A percentile compares a stretch with the other conserved stretches of the same genome.
Evolutionary conservation across 2,797 vertebrate genomes (phyloP).

Genomic region (Etheostoma perlongum): DNA sequence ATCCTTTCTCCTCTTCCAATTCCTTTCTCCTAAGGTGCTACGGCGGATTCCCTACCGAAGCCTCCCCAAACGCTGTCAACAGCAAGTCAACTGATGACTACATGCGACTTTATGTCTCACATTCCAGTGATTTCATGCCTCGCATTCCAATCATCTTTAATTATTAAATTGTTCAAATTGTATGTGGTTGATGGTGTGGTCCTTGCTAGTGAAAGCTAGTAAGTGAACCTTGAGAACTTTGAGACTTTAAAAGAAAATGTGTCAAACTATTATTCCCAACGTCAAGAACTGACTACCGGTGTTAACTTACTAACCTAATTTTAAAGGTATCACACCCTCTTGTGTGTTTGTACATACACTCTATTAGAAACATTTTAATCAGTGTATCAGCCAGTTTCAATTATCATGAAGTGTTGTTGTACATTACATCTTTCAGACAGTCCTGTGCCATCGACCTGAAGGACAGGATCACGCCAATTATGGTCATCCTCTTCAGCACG

Average conservation of each 20-base stretch:
- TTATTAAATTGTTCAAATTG: too few species aligned
- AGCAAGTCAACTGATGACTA: too few species aligned
- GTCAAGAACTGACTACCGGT: not conserved
- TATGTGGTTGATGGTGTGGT: too few species aligned
- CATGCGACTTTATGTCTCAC: too few species aligned
- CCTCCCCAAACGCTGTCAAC: too few species aligned
- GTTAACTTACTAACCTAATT: not conserved
- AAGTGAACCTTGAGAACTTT: not conserved
- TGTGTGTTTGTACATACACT: not conserved
- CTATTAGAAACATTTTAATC: constrained; percentile 9
- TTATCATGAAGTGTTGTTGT: constrained; percentile 2
- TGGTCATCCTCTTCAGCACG: constrained; percentile 93
- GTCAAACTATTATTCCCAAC: not conserved
- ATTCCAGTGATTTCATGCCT: too few species aligned
- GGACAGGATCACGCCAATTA: constrained; percentile 78
- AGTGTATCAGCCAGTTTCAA: not conserved
- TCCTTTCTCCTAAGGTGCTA: too few species aligned
- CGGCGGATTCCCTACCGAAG: too few species aligned
- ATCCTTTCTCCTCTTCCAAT: too few species aligned
- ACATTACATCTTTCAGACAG: constrained; percentile 87
- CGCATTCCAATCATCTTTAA: too few species aligned
- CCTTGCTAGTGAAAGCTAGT: not conserved
- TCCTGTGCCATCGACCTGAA: constrained; percentile 76
- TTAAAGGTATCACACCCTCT: not conserved
- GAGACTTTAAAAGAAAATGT: not conserved